Percentiles rank a stretch among this genome's conserved stretches.
Conservation (phyloP, 2,888 invertebrate genomes). For the Heliconius ismenius region DNA sequence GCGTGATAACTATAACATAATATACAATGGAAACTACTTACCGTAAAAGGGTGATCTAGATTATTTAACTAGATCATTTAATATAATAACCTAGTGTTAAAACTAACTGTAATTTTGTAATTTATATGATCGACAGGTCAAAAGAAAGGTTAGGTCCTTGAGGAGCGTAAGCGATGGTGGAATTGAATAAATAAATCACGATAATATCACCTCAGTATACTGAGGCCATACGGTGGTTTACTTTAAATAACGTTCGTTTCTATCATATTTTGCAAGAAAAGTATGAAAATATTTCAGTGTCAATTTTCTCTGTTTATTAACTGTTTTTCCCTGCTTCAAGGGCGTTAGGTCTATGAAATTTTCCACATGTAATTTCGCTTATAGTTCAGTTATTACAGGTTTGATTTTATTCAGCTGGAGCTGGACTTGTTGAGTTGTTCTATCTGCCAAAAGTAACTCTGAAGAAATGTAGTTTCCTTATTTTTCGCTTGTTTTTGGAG, state of each 20-base stretch:
- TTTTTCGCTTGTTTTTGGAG: fast-evolving
- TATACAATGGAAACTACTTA: constrained; percentile 16
- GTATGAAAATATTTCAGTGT: background rate
- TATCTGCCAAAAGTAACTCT: no score
- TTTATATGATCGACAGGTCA: background rate
- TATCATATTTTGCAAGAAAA: background rate
- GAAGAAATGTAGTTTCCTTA: no score
- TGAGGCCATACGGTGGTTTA: no score
- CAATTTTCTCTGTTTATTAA: background rate
- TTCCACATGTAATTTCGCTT: no score
- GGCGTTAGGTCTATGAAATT: no score
- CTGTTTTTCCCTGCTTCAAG: no score
- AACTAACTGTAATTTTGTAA: constrained; percentile 19
- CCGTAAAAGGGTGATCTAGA: constrained; percentile 24
- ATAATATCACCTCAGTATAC: background rate
- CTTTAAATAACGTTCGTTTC: background rate
- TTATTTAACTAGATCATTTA: constrained; percentile 10
- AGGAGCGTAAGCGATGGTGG: background rate
- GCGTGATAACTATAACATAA: background rate
- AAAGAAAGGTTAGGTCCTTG: constrained; percentile 8
- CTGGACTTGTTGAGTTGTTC: no score
- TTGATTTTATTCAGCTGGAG: no score
- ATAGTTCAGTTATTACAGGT: no score
- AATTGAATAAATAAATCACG: background rate
- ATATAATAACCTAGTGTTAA: background rate